Evolutionary conservation across 92 coral and sea anemone genomes (phyloP).

Genomic region (Galaxea fascicularis): DNA sequence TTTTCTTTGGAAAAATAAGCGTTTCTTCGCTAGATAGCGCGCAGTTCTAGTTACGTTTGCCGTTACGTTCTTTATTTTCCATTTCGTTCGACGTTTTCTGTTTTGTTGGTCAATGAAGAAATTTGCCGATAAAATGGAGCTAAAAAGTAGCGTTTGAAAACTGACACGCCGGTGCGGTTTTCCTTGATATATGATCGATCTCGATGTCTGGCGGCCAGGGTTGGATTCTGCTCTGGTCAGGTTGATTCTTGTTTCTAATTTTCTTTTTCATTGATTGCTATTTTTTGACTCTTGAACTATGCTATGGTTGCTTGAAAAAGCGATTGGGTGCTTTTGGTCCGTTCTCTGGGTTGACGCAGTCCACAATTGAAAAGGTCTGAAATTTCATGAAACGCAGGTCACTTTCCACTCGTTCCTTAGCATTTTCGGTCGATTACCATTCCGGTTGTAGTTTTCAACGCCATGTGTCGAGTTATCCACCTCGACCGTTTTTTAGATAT

Average conservation of each 20-base stretch:
- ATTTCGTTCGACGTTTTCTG: neutral
- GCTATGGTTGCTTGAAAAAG: neutral
- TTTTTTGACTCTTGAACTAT: neutral
- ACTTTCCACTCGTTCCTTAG: no score
- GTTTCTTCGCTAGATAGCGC: constrained; percentile 1
- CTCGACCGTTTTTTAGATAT: neutral
- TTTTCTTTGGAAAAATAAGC: neutral
- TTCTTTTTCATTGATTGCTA: neutral
- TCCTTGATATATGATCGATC: neutral
- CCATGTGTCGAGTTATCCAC: neutral
- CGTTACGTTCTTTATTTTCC: neutral
- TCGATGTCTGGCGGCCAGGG: neutral
- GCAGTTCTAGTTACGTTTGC: neutral
- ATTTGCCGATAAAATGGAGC: neutral
- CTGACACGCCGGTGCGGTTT: neutral
- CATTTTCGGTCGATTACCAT: neutral
- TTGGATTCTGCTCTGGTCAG: neutral
- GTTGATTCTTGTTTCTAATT: neutral
- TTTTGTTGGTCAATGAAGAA: constrained; percentile 19
- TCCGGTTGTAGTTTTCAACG: no score
- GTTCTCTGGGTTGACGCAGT: no score
- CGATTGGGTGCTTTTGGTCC: neutral
- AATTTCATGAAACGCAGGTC: neutral
- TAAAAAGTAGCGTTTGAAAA: neutral
- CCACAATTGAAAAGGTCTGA: neutral